Evolutionary conservation across 2,113 vertebrate genomes (phyloP), one percentile per base, ranked within the genome.

Genomic region (Hydrolagus affinis): DNA sequence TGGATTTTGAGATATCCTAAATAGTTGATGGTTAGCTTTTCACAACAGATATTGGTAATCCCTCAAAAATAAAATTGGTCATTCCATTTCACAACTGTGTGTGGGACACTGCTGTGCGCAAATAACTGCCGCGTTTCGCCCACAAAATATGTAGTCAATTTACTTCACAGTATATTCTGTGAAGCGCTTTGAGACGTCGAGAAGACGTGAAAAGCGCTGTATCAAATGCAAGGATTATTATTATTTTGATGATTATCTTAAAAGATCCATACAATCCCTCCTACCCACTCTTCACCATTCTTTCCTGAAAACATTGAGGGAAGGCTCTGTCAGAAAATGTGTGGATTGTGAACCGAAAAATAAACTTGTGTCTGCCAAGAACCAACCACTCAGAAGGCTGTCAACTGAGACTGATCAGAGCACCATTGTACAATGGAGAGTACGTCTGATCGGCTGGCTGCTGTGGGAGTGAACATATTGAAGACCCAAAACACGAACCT

Each of bases 251-350:
- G n/a, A n/a, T n/a, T n/a, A n/a, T n/a, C n/a, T n/a, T n/a, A n/a
- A 23, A 72, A 73, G 57, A 25, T 56, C 11, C 30, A 32, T 83
- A 64, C 64, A 64, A 12, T 56, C 78, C 15, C 28, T 83, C 15
- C 32, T 68, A 66, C 62, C 66, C 28, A 66, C 25, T 10, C 60
- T 66, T 28, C 25, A 83, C 28, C 30, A 32, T 83, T 62, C 78
- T 83, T 83, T 32, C 64, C 62, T 17, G 3, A 83, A 83, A 83
- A 83, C 78, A 83, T 2, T 68, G 62, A 83, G 66, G 60, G 25
- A 83, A 83, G 78, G 15, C 60, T 83, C 78, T 64, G 9, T 83
- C 78, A 83, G 60, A 83, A 83, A 83, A 83, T 8, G 66, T 68
- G 78, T 62, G 11, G 32, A 66, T 64, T 68, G 23, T 21, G 23